Evolutionary conservation across 2,888 invertebrate genomes (phyloP).

Genomic region (Chironomus tentans): DNA sequence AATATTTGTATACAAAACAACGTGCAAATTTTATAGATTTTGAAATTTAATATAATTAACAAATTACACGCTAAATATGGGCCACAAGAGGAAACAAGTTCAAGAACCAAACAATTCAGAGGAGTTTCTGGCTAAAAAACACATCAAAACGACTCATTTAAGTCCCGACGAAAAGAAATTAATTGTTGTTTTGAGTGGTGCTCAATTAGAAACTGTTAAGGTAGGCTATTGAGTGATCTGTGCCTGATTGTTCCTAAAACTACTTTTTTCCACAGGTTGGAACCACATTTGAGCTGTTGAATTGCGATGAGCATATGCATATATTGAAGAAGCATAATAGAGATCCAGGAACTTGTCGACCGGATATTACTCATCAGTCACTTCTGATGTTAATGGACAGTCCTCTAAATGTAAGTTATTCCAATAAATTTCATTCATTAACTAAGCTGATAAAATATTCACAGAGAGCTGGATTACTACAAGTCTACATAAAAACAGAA

Average conservation of each 20-base stretch:
- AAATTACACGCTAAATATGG: not conserved
- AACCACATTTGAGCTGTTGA: slow-evolving; percentile 78
- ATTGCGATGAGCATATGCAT: slow-evolving; percentile 84
- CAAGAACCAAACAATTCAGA: slow-evolving; percentile 49
- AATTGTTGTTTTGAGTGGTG: slow-evolving; percentile 85
- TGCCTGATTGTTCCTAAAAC: not conserved
- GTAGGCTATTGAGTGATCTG: slow-evolving; percentile 45
- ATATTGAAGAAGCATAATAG: slow-evolving; percentile 78
- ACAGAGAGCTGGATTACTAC: slow-evolving; percentile 76
- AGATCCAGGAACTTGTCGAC: slow-evolving; percentile 81
- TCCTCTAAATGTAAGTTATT: slow-evolving; percentile 60
- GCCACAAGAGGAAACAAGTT: slow-evolving; percentile 45
- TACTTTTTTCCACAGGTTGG: slow-evolving; percentile 53
- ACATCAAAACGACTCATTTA: slow-evolving; percentile 60
- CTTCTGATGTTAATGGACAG: slow-evolving; percentile 96
- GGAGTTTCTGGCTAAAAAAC: slow-evolving; percentile 75
- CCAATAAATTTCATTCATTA: slow-evolving; percentile 30
- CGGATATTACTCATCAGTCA: slow-evolving; percentile 97
- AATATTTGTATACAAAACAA: too few species aligned
- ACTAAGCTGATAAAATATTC: too few species aligned
- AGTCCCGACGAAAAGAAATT: slow-evolving; percentile 81
- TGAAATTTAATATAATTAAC: not conserved
- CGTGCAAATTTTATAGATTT: too few species aligned
- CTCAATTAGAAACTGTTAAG: slow-evolving; percentile 93
- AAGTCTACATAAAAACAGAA: slow-evolving; percentile 87